Base-by-base conservation (phyloP, 2,113 vertebrate genomes). In the Trinectes maculatus region DNA sequence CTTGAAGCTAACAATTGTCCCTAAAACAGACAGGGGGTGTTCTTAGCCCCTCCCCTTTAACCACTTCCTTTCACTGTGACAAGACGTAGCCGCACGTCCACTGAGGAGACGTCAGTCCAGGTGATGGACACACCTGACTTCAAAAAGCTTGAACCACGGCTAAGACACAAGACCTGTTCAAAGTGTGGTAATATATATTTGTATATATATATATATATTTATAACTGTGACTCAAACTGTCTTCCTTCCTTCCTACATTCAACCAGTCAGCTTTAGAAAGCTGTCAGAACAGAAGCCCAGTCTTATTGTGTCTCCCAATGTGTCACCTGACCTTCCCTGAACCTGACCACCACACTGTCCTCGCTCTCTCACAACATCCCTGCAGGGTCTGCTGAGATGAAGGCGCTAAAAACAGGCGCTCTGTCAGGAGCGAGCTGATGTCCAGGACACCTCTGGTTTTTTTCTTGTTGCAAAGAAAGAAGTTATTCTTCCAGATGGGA, bases 1-100 rank as follows among this genome's bases (percentile, higher is more conserved):
- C 87, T 85, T 81, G 82, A 82, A 88, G 89, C 87, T 91, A 91
- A 89, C 64, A 39, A 48, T 72, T 56, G 79, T 68, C 72, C 74
- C 85, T 85, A 89, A 44, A 74, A 59, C 58, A 57, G 71, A 57
- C 79, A 9, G 69, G 65, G 25, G 29, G 4, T 22, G 21, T 16
- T 39, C 68, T 68, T 52, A 68, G 57, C 52, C 31, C 71, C 59
- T 3, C 63, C 22, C 63, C 36, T 2, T 19, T 8, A 13, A 1
- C 44, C 12, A 13, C 26, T 6, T 11, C 39, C 33, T 6, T 21
- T 25, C 42, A 0, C 15, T 1, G 48, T n/a, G 18, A 24, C 18
- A 6, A 37, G 4, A 26, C 10, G 1, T 3, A 1, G 7, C 15
- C 86, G 5, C 5, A 37, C 58, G 25, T 47, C 56, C 8, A 1